A percentile compares a stretch with the other conserved stretches of the same genome.
phyloP scores from a whole-genome alignment of 1,140 invertebrate species.

The Teleogryllus occipitalis region DNA sequence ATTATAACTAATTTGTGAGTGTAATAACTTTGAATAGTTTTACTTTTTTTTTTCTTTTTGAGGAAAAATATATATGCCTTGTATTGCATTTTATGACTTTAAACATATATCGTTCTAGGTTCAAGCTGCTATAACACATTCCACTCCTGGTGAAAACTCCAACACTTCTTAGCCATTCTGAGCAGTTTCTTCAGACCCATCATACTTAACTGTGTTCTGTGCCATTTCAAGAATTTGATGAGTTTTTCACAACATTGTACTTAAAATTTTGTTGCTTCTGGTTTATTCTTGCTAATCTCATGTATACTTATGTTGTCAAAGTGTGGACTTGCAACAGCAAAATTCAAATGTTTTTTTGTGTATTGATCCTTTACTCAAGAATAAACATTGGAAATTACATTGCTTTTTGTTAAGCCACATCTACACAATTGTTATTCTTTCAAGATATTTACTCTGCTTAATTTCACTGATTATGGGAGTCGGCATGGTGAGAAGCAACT shows the following conservation, averaged over 20 bases:
- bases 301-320: not conserved
- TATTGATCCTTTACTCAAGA: not conserved
- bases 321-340: not conserved
- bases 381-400: not conserved
- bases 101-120: not conserved
- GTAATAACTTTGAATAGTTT: not conserved
- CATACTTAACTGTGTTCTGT: not conserved
- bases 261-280: not conserved
- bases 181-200: not conserved
- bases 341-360: conserved; percentile 6
- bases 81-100: not conserved
- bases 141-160: not conserved
- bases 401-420: not conserved
- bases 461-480: not conserved
- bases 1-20: not conserved
- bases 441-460: not conserved
- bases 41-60: not conserved
- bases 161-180: not conserved
- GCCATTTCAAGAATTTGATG: too few species aligned
- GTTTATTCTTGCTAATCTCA: not conserved
- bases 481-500: not conserved
- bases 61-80: not conserved
- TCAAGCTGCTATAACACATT: not conserved
- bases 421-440: not conserved
- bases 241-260: too few species aligned